These are phyloP conservation scores for Mesoligia furuncula DNA, from an alignment of 2,888 invertebrate species.

Conservation along the genomic window DNA sequence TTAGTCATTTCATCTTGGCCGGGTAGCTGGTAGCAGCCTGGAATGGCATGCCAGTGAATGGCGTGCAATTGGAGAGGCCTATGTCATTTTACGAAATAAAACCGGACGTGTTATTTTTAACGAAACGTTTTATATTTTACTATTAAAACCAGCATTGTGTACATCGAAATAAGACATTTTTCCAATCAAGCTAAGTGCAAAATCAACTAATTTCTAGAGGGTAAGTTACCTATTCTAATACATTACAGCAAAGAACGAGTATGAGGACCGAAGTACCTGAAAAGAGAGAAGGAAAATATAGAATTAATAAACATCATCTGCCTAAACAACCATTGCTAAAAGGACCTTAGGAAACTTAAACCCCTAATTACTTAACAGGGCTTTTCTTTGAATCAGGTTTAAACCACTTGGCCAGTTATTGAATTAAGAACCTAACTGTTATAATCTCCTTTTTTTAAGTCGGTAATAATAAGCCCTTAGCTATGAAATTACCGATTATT, in stretches of 20 bases:
- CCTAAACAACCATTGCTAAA: not conserved
- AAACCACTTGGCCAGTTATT: not conserved
- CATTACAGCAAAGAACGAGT: conserved; percentile 63
- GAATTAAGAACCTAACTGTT: not conserved
- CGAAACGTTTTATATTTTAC: not conserved
- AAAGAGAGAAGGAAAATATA: conserved; percentile 22
- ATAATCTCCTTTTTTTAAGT: no score
- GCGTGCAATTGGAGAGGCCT: no score
- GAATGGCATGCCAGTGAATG: no score
- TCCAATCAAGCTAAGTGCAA: not conserved
- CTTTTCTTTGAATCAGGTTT: not conserved
- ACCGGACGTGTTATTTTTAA: not conserved
- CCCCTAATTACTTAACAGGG: not conserved
- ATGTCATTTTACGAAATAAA: not conserved
- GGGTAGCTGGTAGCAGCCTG: not conserved
- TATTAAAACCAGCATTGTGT: no score
- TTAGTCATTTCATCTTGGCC: not conserved
- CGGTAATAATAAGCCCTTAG: no score
- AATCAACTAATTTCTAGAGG: no score
- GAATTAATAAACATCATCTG: not conserved
- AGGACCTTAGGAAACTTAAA: not conserved
- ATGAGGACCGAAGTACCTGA: conserved; percentile 61
- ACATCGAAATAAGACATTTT: not conserved
- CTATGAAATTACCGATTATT: no score
- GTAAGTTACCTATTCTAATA: conserved; percentile 34